Conservation (phyloP, 2,888 invertebrate species). For the Temnothorax ravouxi region DNA sequence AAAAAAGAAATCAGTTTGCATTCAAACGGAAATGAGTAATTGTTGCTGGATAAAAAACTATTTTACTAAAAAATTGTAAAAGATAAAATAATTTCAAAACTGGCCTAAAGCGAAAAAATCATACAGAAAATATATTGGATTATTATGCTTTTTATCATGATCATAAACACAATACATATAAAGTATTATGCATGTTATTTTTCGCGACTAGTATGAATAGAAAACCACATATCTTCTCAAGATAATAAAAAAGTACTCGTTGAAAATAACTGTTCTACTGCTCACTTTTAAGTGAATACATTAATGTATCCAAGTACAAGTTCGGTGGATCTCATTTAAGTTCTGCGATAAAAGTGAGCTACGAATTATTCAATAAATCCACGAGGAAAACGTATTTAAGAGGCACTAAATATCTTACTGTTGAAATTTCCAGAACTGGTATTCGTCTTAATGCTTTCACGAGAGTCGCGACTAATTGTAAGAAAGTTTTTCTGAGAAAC, state of each 20-base stretch:
- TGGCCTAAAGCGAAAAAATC: not conserved
- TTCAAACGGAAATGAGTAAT: not conserved
- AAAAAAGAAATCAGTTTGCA: not conserved
- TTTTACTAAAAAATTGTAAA: not conserved
- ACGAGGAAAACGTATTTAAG: constrained; percentile 45
- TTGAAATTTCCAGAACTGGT: constrained; percentile 37
- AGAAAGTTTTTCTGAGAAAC: constrained; percentile 40
- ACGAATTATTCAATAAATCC: constrained; percentile 51
- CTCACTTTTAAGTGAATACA: constrained; percentile 1
- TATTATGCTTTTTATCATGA: constrained; percentile 23
- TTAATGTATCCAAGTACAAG: not conserved
- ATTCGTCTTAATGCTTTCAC: constrained; percentile 30
- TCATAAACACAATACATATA: no score
- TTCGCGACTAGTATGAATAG: not conserved
- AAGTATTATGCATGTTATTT: not conserved
- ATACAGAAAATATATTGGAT: not conserved
- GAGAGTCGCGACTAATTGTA: constrained; percentile 26
- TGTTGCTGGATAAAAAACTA: not conserved
- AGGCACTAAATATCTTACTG: constrained; percentile 43
- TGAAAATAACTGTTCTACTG: not conserved
- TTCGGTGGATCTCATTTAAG: constrained; percentile 35
- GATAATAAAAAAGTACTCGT: not conserved
- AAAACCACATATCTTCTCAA: not conserved
- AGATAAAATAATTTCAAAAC: not conserved
- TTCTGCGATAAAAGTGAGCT: constrained; percentile 31